A percentile compares a stretch with the other conserved stretches of the same genome.
Conservation (phyloP, 2,888 invertebrate genomes). For the Sphaeridia pumilis region DNA sequence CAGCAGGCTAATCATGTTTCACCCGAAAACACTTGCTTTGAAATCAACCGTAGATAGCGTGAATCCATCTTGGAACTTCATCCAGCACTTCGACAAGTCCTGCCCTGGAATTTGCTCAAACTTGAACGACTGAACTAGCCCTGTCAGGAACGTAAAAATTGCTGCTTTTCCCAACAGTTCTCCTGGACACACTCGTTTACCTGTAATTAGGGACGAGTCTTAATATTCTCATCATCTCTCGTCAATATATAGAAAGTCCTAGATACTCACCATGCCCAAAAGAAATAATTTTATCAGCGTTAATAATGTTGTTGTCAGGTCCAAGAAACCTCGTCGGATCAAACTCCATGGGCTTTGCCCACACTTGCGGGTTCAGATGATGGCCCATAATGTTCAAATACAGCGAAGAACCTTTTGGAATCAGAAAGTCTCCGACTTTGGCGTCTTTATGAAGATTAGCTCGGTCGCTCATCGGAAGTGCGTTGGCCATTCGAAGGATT, state of each 20-base stretch:
- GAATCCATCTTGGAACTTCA: background rate
- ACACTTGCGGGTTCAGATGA: background rate
- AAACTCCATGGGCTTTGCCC: background rate
- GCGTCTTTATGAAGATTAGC: no score
- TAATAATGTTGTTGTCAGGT: background rate
- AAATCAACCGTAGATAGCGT: background rate
- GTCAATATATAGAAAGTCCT: background rate
- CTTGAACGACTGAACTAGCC: background rate
- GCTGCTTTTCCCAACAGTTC: background rate
- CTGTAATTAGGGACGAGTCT: background rate
- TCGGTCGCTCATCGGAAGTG: background rate
- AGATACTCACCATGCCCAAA: background rate
- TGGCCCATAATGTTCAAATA: background rate
- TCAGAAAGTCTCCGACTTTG: no score
- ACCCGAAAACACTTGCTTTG: background rate
- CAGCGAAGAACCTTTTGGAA: background rate
- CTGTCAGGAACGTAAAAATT: background rate
- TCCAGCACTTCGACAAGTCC: background rate
- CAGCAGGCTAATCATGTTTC: no score
- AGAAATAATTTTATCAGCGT: background rate
- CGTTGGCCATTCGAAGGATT: background rate
- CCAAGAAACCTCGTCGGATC: background rate
- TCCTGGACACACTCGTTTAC: background rate
- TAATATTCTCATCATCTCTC: no score
- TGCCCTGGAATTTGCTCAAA: background rate